These are phyloP conservation scores for Xanthorhoe designata DNA, from an alignment of 2,888 invertebrate species.

Conservation along the genomic window DNA sequence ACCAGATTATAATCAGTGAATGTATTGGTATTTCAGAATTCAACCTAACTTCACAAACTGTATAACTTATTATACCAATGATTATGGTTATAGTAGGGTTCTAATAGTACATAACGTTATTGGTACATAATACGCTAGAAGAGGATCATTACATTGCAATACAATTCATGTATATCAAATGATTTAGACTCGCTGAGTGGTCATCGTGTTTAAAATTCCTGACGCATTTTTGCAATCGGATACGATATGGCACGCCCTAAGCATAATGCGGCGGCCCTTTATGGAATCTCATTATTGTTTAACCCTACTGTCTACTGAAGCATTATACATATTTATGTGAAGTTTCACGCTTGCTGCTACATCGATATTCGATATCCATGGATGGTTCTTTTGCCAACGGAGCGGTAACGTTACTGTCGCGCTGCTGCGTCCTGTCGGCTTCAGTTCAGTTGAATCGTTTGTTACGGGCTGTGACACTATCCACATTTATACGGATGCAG, in stretches of 20 bases:
- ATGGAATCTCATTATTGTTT: slow-evolving; percentile 19
- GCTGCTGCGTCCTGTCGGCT: slow-evolving; percentile 12
- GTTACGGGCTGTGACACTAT: background rate
- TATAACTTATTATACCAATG: too few species aligned
- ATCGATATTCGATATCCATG: slow-evolving; percentile 9
- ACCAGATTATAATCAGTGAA: background rate
- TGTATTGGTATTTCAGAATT: background rate
- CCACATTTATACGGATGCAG: background rate
- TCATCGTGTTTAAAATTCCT: slow-evolving; percentile 21
- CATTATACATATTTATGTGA: background rate
- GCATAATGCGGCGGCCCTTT: slow-evolving; percentile 23
- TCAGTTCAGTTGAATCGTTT: slow-evolving; percentile 8
- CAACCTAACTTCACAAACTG: background rate
- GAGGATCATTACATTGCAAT: slow-evolving; percentile 5
- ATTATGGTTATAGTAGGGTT: too few species aligned
- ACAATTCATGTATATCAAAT: background rate
- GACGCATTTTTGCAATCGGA: slow-evolving; percentile 27
- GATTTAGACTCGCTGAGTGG: slow-evolving; percentile 13
- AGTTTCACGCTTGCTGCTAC: slow-evolving; percentile 11
- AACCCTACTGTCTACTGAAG: slow-evolving; percentile 17
- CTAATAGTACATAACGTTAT: too few species aligned
- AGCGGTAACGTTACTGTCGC: slow-evolving; percentile 13
- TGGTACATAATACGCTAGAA: background rate
- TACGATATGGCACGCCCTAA: slow-evolving; percentile 15
- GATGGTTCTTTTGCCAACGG: slow-evolving; percentile 2